Percentiles rank a stretch among this genome's conserved stretches.
Evolutionary conservation across 2,797 vertebrate species (phyloP).

Genomic region (Microctenopoma steveboyesi): DNA sequence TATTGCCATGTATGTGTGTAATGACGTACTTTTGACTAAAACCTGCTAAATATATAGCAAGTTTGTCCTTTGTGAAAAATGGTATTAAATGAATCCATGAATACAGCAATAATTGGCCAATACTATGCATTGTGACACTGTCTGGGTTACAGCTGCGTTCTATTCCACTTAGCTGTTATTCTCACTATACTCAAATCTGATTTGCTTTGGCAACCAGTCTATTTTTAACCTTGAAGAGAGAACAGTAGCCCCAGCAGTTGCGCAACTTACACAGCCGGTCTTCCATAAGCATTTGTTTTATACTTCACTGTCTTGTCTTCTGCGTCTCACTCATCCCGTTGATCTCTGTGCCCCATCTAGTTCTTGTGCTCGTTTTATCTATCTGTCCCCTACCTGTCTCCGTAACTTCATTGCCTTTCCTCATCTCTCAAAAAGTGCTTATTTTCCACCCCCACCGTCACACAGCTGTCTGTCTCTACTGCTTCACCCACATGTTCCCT

Average conservation of each 20-base stretch:
- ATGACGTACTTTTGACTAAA: background rate
- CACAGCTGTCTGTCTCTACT: constrained; percentile 37
- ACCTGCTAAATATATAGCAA: background rate
- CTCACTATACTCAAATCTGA: constrained; percentile 48
- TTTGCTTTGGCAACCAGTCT: constrained; percentile 56
- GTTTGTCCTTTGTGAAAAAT: background rate
- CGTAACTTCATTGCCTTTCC: constrained; percentile 38
- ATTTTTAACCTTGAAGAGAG: constrained; percentile 62
- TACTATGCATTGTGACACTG: constrained; percentile 2
- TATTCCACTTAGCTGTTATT: constrained; percentile 46
- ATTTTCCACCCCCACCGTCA: constrained; percentile 37
- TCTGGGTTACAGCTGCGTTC: constrained; percentile 39
- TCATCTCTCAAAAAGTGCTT: constrained; percentile 33
- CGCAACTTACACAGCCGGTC: constrained; percentile 57
- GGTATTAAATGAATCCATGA: constrained; percentile 14
- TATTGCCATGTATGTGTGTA: too few species aligned
- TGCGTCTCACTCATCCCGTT: constrained; percentile 17
- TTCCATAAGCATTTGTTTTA: constrained; percentile 35
- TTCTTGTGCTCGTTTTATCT: constrained; percentile 16
- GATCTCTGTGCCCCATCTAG: constrained; percentile 20
- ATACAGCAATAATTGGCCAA: background rate
- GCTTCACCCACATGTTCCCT: constrained; percentile 43
- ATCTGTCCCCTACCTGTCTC: constrained; percentile 12
- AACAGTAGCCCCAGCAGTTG: constrained; percentile 40
- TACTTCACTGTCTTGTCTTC: constrained; percentile 33